Evolutionary conservation across 64 coral and sea anemone species (phyloP).

Genomic region (Orbicella faveolata): DNA sequence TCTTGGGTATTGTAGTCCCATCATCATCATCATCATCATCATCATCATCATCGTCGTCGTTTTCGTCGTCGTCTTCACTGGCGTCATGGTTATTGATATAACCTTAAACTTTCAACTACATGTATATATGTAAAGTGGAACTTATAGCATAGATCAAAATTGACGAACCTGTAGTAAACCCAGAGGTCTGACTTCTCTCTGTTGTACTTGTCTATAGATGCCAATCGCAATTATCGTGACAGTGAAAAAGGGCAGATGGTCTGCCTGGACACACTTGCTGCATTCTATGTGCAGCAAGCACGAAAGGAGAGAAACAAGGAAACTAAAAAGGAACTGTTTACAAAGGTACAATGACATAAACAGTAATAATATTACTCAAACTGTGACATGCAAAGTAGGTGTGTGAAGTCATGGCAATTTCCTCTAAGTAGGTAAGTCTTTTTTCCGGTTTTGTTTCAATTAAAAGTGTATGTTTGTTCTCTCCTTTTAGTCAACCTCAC

Average conservation of each 20-base stretch:
- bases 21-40: too few species aligned
- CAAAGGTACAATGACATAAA: slow-evolving; percentile 49
- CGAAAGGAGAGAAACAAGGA: slow-evolving; percentile 98
- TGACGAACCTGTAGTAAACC: neutral
- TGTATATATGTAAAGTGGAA: too few species aligned
- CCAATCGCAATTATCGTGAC: slow-evolving; percentile 82
- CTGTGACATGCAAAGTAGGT: too few species aligned
- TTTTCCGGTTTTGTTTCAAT: too few species aligned
- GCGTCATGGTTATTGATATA: too few species aligned
- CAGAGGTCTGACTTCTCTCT: neutral
- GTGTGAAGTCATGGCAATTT: too few species aligned
- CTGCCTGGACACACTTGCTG: slow-evolving; percentile 92
- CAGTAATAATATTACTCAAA: too few species aligned
- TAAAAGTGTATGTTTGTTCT: neutral
- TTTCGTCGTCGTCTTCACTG: neutral
- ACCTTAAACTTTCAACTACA: too few species aligned
- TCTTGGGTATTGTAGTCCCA: too few species aligned
- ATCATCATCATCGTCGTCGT: neutral
- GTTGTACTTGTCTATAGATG: slow-evolving; percentile 36
- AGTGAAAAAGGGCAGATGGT: slow-evolving; percentile 96
- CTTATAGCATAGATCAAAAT: too few species aligned
- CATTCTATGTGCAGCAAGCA: slow-evolving; percentile 96
- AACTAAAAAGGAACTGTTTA: slow-evolving; percentile 94
- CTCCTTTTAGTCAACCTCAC: slow-evolving; percentile 82
- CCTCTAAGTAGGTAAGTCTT: too few species aligned